Base-by-base conservation (phyloP, 2,797 vertebrate genomes). In the Delichon dasypus region DNA sequence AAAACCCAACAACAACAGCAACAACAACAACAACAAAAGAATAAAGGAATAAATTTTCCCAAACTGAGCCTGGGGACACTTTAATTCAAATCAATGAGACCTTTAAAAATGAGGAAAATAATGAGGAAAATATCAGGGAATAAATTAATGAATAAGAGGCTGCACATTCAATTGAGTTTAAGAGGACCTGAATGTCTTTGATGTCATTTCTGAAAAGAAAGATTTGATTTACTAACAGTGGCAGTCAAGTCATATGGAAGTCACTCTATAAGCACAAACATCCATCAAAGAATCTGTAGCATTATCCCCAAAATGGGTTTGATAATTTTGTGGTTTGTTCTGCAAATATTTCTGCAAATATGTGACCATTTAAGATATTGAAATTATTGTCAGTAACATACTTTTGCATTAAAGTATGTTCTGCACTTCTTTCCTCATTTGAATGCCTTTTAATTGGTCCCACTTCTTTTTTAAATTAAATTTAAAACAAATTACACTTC, bases 171-270 rank as follows among this genome's bases (percentile, higher is more conserved):
- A 79, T n/a, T 7, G 5, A 57, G 5, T 4, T 78, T 64, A 66
- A 58, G 20, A 80, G 13, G 40, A 67, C 22, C 40, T 79, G 16
- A 44, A 85, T 57, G 11, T 25, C 27, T 88, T 86, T 74, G 25
- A 40, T 67, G 3, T 32, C 0, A 42, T 74, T 83, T 80, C 29
- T 71, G 48, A 85, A 92, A 65, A 5, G 72, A 82, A 61, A 36
- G 1, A 26, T 26, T 0, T 0, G 12, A 44, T 64, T 91, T 77
- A n/a, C 2, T 67, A 61, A 34, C 18, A 72, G 25, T 40, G 44
- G 7, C 26, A 82, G 16, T 54, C 12, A 62, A 26, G 2, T 72
- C 38, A 40, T 14, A 17, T 10, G 50, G 26, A 50, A 92, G 67
- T 60, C 15, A 38, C 5, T 70, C 14, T 18, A 19, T 53, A 74